These are phyloP conservation scores for Ptilorrhoa leucosticta DNA, from an alignment of 2,113 vertebrate species.

Conservation along the genomic window DNA sequence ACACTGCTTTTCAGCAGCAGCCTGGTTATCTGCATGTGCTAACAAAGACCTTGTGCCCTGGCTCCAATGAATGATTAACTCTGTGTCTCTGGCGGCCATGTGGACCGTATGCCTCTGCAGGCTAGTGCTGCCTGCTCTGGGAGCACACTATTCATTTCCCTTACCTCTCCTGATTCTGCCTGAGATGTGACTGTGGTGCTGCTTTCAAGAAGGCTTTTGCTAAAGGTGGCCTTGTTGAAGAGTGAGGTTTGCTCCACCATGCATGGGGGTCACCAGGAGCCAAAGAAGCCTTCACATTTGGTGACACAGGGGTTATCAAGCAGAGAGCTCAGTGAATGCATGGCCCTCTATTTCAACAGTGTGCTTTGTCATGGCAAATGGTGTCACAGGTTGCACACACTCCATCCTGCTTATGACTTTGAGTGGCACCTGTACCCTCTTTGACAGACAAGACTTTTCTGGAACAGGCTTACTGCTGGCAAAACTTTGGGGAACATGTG, in stretches of 20 bases:
- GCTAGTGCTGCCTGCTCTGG: background rate
- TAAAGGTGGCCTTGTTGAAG: accelerated
- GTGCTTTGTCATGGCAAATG: background rate
- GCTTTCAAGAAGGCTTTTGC: background rate
- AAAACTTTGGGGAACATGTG: background rate
- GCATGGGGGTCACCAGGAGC: background rate
- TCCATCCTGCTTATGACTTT: background rate
- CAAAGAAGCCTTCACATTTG: background rate
- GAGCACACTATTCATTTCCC: background rate
- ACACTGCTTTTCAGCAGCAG: accelerated
- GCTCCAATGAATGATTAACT: background rate
- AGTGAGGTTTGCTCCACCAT: background rate
- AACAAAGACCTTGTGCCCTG: background rate
- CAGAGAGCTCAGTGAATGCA: accelerated
- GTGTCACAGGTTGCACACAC: background rate
- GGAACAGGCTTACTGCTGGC: background rate
- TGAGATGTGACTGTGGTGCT: background rate
- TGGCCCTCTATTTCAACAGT: background rate
- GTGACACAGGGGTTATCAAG: background rate
- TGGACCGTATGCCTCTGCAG: background rate
- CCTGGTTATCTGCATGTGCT: background rate
- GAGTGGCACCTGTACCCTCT: background rate
- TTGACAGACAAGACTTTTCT: background rate
- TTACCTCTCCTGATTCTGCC: background rate
- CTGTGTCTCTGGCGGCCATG: accelerated